These are phyloP conservation scores for Corydoras maculifer DNA, from an alignment of 2,113 vertebrate genomes.

Conservation along the genomic window DNA sequence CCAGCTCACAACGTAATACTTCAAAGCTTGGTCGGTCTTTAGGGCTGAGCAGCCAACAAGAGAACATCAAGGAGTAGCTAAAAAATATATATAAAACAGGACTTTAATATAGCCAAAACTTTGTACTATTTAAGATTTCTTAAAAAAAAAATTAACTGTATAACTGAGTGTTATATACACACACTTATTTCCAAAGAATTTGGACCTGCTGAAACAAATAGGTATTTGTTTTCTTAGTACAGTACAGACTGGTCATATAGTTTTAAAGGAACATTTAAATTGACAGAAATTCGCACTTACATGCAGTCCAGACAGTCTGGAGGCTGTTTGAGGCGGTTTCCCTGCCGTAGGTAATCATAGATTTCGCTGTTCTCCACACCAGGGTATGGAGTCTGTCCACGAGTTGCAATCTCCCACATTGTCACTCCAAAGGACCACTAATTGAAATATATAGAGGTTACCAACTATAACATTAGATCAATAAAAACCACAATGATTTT, in stretches of 20 bases:
- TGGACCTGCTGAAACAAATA: no score
- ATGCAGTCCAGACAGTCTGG: conserved; percentile 83
- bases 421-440: conserved; percentile 93
- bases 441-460: neutral
- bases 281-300: conserved; percentile 58
- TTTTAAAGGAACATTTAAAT: no score
- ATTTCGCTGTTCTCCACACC: conserved; percentile 92
- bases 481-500: no score
- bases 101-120: neutral
- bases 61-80: conserved; percentile 81
- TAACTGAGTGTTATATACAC: no score
- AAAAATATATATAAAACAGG: neutral
- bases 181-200: no score
- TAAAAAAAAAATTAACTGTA: no score
- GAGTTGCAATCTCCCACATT: conserved; percentile 90
- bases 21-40: conserved; percentile 77
- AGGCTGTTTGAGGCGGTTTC: conserved; percentile 86
- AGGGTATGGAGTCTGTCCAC: conserved; percentile 86
- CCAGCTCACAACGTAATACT: conserved; percentile 70
- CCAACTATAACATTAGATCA: neutral
- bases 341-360: conserved; percentile 85
- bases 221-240: no score
- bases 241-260: no score
- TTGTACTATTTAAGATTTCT: no score
- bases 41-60: conserved; percentile 83